These are phyloP conservation scores for Stenchaetothrips biformis DNA, from an alignment of 2,888 invertebrate genomes.

Conservation along the genomic window DNA sequence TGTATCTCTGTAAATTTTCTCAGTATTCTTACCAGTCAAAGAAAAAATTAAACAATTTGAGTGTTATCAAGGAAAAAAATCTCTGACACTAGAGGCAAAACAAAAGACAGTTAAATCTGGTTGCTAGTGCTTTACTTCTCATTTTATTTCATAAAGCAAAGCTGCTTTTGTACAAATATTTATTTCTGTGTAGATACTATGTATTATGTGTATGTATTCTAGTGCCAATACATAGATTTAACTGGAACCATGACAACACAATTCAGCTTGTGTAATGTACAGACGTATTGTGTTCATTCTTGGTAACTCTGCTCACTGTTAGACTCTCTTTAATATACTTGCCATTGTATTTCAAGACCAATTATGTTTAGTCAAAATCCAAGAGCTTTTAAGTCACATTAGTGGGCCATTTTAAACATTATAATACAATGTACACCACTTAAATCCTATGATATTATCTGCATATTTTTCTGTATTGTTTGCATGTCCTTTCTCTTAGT, in stretches of 20 bases:
- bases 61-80: neutral
- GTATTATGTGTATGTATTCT: neutral
- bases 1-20: neutral
- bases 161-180: conserved; percentile 11
- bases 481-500: too few relatives aligned
- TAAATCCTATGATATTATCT: too few relatives aligned
- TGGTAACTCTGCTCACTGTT: neutral
- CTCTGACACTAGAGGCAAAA: neutral
- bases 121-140: neutral
- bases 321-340: neutral
- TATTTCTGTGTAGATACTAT: neutral
- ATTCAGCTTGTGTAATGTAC: neutral
- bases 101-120: neutral
- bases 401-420: neutral
- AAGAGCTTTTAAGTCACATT: neutral
- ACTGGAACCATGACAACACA: neutral
- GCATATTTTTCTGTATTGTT: too few relatives aligned
- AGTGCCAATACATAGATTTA: neutral
- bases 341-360: neutral
- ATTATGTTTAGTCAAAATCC: neutral
- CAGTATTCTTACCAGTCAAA: neutral
- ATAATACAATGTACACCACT: neutral
- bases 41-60: neutral
- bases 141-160: neutral
- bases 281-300: neutral